Evolutionary conservation across 2,797 vertebrate species (phyloP), one percentile per base, ranked within the genome.

Genomic region (Podarcis lilfordi): DNA sequence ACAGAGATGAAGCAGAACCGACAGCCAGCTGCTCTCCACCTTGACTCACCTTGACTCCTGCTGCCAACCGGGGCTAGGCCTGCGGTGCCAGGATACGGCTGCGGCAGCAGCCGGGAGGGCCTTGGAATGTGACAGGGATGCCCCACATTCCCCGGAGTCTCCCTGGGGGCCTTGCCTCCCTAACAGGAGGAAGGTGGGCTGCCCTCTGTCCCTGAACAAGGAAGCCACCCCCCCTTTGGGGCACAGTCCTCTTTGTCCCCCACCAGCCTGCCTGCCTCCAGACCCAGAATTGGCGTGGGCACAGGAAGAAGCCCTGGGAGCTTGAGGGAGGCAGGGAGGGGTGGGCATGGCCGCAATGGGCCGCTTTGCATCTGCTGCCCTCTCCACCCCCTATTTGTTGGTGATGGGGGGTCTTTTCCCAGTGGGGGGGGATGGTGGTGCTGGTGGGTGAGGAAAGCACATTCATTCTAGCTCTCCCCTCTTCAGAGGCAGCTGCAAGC

Each of bases 401-500:
- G 35, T 40, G 50, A 55, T 55, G 50, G 50, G 13, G 3, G 50
- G 50, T 55, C 50, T 50, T 50, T 50, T 50, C 50, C 50, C 50
- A 15, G 50, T 15, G 50, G 50, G 50, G 50, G 43, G 45, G 1
- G 11, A 8, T n/a, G 3, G 11, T 37, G 11, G 2, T 5, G 15
- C 8, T 27, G 4, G 19, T 11, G 9, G 9, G 75, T 13, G 17
- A 68, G 6, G 37, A 15, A 27, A 10, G 35, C 43, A 32, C 37
- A 17, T 32, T 91, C 71, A 50, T 1, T 80, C 82, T 76, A 87
- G 1, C 4, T 81, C 79, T 83, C 87, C 85, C 89, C 91, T 87
- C 79, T 84, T 0, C 78, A 66, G 95, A 29, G 89, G 66, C 86
- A 80, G 7, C 74, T 55, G 23, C 11, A 35, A 35, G 68, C 35